phyloP scores from a whole-genome alignment of 2,888 invertebrate genomes.

The Meta bourneti region DNA sequence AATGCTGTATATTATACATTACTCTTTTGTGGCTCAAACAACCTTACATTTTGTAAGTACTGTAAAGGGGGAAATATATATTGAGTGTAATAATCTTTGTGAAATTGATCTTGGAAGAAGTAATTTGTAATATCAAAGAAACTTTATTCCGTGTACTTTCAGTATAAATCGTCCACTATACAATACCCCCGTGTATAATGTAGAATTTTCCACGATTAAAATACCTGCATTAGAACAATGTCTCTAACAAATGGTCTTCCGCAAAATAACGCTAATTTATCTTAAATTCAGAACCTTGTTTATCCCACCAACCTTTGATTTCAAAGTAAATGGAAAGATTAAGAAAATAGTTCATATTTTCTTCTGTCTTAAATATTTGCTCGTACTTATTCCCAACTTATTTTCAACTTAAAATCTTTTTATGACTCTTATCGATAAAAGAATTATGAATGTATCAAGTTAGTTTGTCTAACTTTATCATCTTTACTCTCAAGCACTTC shows the following conservation, averaged over 20 bases:
- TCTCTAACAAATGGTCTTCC: background rate
- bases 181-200: background rate
- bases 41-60: background rate
- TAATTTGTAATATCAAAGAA: background rate
- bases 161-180: background rate
- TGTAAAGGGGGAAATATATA: slow-evolving; percentile 26
- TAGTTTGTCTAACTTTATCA: background rate
- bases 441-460: background rate
- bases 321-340: background rate
- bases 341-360: background rate
- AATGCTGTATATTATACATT: background rate
- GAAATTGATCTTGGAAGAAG: slow-evolving; percentile 10
- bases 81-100: slow-evolving; percentile 35
- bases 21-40: slow-evolving; percentile 18
- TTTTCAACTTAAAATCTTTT: background rate
- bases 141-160: background rate
- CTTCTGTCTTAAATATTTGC: background rate
- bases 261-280: background rate
- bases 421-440: too few relatives aligned
- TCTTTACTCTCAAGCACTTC: background rate
- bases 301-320: background rate
- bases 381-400: background rate
- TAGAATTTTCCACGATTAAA: background rate
- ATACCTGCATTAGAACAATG: background rate
- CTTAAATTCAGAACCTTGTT: background rate